These are phyloP conservation scores for Rhabdornis inornatus DNA, from an alignment of 2,113 vertebrate species.

Conservation along the genomic window DNA sequence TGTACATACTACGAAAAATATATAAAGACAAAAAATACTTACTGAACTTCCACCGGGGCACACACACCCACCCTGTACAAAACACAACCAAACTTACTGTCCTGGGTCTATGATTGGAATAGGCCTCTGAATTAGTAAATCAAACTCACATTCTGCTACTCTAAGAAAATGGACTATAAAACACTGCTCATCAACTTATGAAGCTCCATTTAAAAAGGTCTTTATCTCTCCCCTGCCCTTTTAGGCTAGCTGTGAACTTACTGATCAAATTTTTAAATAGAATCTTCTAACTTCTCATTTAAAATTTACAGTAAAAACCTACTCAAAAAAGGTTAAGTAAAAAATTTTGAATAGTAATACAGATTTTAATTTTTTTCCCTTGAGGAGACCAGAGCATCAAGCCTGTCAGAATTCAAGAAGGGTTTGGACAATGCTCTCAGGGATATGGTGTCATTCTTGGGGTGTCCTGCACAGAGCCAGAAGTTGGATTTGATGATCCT, in stretches of 20 bases:
- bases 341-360: not conserved
- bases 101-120: not conserved
- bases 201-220: not conserved
- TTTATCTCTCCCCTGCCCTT: not conserved
- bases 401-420: not conserved
- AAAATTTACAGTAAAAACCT: not conserved
- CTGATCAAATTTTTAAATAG: not conserved
- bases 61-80: conserved; percentile 56
- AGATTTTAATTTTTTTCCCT: too few relatives aligned
- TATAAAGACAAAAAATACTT: conserved; percentile 20
- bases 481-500: not conserved
- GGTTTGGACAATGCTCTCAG: not conserved
- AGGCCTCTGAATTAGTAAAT: not conserved
- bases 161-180: not conserved
- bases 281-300: not conserved
- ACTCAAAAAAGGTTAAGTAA: not conserved
- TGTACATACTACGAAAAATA: not conserved
- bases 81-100: conserved; percentile 38
- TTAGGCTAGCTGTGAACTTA: not conserved
- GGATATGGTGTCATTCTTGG: not conserved
- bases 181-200: not conserved
- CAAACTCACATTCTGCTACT: not conserved
- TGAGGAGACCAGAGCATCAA: not conserved
- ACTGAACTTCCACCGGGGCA: conserved; percentile 47
- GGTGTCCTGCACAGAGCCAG: not conserved